phyloP scores from a whole-genome alignment of 2,113 vertebrate genomes.

The Origma solitaria region DNA sequence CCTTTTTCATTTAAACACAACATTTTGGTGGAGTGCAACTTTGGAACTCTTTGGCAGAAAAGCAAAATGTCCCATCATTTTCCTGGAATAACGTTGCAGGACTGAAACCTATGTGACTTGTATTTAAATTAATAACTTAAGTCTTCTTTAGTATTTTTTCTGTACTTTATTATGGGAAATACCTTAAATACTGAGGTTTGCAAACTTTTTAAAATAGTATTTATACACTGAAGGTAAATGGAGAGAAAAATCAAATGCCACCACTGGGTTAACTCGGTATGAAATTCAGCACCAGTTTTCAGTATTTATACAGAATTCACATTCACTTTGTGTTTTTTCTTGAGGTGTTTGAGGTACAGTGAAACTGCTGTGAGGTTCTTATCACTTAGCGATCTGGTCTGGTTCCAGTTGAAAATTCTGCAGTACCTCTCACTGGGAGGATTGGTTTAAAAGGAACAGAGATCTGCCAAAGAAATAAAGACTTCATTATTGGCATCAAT shows the following conservation, averaged over 20 bases:
- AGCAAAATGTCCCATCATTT: neutral
- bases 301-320: slow-evolving; percentile 34
- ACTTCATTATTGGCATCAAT: slow-evolving; percentile 56
- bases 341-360: slow-evolving; percentile 62
- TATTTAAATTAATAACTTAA: neutral
- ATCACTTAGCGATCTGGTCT: slow-evolving; percentile 56
- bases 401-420: slow-evolving; percentile 51
- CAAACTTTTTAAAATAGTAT: neutral
- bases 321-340: slow-evolving; percentile 51
- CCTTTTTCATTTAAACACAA: neutral
- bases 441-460: slow-evolving; percentile 59
- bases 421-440: slow-evolving; percentile 49
- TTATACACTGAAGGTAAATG: neutral
- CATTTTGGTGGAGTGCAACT: neutral
- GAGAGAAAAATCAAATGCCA: slow-evolving; percentile 25
- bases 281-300: slow-evolving; percentile 29
- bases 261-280: neutral
- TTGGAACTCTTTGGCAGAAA: neutral
- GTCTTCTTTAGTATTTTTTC: neutral
- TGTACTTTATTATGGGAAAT: slow-evolving; percentile 42
- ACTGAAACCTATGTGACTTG: neutral
- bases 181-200: slow-evolving; percentile 52
- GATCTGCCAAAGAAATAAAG: slow-evolving; percentile 60
- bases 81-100: neutral
- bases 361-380: slow-evolving; percentile 61